Evolutionary conservation across 2,888 invertebrate species (phyloP).

Genomic region (Didymodactylos carnosus): DNA sequence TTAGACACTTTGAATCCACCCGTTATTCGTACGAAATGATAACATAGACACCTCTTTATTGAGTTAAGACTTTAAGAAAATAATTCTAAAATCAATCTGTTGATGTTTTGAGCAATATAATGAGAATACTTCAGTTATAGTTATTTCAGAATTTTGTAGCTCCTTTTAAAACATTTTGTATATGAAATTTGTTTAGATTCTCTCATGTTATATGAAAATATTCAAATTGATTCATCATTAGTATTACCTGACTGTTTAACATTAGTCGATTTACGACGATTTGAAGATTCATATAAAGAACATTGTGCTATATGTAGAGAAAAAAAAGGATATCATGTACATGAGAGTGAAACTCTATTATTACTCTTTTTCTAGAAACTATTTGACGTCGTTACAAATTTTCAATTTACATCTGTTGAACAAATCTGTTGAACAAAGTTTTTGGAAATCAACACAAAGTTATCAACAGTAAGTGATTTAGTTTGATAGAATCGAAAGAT

Average conservation of each 20-base stretch:
- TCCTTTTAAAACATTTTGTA: neutral
- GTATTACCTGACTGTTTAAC: slow-evolving; percentile 54
- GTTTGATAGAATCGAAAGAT: no score
- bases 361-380: neutral
- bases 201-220: neutral
- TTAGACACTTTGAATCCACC: no score
- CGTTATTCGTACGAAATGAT: no score
- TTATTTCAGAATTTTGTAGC: no score
- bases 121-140: no score
- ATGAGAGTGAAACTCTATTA: neutral
- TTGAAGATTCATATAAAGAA: slow-evolving; percentile 59
- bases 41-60: no score
- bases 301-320: slow-evolving; percentile 54
- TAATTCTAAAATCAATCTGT: no score
- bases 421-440: slow-evolving; percentile 71
- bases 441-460: slow-evolving; percentile 54
- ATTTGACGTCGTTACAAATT: neutral
- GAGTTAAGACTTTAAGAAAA: no score
- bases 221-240: neutral
- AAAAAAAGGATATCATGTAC: slow-evolving; percentile 2
- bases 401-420: slow-evolving; percentile 62
- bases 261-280: slow-evolving; percentile 55
- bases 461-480: no score
- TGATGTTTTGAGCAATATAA: no score
- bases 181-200: neutral